A percentile compares a stretch with the other conserved stretches of the same genome.
Conservation (phyloP, 2,797 vertebrate species). For the Scolopax bukidnonensis region DNA sequence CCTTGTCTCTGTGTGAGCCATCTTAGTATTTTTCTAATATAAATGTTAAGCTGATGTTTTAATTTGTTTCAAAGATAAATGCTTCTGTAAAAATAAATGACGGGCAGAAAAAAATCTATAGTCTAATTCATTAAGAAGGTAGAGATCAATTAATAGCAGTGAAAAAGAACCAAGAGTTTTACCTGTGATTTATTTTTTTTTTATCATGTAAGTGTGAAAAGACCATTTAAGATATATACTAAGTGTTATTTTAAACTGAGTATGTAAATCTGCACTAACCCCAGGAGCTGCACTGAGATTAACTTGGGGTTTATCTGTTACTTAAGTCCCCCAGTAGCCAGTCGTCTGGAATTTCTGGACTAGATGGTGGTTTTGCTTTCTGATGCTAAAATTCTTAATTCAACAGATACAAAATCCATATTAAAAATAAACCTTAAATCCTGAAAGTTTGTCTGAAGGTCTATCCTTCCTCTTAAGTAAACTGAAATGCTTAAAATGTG, state of each 20-base stretch:
- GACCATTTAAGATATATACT: background rate
- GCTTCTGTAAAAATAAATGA: background rate
- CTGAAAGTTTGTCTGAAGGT: background rate
- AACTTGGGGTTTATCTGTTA: background rate
- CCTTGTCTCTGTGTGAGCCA: background rate
- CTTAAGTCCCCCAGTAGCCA: background rate
- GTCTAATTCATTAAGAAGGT: background rate
- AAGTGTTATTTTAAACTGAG: too few relatives aligned
- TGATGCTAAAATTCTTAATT: background rate
- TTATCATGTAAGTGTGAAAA: background rate
- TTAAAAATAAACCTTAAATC: background rate
- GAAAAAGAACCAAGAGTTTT: background rate
- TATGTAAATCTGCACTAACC: background rate
- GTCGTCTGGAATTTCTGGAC: background rate
- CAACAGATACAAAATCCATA: rapidly evolving
- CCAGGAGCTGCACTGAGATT: background rate
- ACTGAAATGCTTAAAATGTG: background rate
- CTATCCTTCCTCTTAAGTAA: background rate
- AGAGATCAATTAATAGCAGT: background rate
- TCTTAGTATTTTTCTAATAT: background rate
- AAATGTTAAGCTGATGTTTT: background rate
- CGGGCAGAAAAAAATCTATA: background rate
- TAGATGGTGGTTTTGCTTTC: background rate
- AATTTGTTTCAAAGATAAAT: background rate
- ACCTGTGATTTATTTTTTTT: background rate